Base-by-base conservation (phyloP, 2,113 vertebrate genomes). In the Corythoichthys haematopterus region DNA sequence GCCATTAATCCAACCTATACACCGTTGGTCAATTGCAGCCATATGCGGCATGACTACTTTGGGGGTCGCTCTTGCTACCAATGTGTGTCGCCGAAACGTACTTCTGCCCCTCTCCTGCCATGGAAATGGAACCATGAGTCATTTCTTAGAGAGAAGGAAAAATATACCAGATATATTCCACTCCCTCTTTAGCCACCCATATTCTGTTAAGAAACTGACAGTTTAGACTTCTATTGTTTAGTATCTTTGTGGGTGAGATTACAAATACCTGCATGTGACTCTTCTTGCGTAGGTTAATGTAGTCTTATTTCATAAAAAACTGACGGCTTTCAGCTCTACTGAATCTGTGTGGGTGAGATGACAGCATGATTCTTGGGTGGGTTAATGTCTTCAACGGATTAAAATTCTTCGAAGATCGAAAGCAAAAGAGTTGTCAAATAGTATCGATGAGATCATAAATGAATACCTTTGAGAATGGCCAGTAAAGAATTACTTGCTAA, bases 11-110 rank as follows among this genome's bases (percentile, higher is more conserved):
- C 84, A 76, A 43, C 83, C 88, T n/a, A n/a, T 80, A 85, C 82
- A 71, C 59, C 46, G 74, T 67, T 28, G 80, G 84, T 84, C 85
- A 87, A 90, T 90, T 90, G 88, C 78, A 90, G 83, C 87, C 88
- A 90, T 82, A 87, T 90, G 88, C 81, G 74, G 73, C 79, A 75
- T 65, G 72, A 90, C 81, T 67, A 88, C 80, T n/a, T 85, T 84
- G 85, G 87, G 87, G 84, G 88, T 86, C 83, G 82, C 57, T 74
- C 68, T 69, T 2, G 0, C 74, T 78, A 76, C 76, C 74, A 71
- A 69, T 80, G 72, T 20, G 8, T 20, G 14, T 15, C 47, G 4
- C 13, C 13, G 11, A 46, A 10, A 4, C 14, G 13, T 3, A 50
- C 47, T 5, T 82, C 77, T 70, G 55, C 75, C 74, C 72, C 20